Evolutionary conservation across 2,888 invertebrate genomes (phyloP).

Genomic region (Zygogramma bicolorata): DNA sequence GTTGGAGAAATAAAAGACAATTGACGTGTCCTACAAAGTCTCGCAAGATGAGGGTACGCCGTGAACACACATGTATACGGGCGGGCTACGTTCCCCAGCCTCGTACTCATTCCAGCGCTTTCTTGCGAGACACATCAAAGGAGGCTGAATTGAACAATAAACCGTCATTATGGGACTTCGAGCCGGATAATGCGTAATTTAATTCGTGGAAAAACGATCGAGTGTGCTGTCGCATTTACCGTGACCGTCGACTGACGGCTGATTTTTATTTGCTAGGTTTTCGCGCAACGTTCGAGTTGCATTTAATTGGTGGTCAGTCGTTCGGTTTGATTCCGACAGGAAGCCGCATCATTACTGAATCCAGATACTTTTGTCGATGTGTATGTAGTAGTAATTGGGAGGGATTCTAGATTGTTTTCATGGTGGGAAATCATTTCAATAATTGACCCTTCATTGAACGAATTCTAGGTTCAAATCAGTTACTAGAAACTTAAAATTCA

Average conservation of each 20-base stretch:
- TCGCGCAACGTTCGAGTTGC: neutral
- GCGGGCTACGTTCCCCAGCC: neutral
- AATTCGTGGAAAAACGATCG: neutral
- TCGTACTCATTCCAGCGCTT: neutral
- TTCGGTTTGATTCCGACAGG: neutral
- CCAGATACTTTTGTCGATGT: neutral
- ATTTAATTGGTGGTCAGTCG: neutral
- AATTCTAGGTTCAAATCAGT: too few species aligned
- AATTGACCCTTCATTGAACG: too few species aligned
- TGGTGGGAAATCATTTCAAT: too few species aligned
- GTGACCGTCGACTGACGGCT: neutral
- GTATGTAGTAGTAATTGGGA: too few species aligned
- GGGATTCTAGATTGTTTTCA: too few species aligned
- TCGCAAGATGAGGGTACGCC: constrained; percentile 12
- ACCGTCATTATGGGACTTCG: constrained; percentile 1
- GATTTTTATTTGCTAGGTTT: neutral
- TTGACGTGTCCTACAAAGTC: neutral
- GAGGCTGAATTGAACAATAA: constrained; percentile 4
- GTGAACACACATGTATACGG: constrained; percentile 6
- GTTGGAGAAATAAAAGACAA: constrained; percentile 15
- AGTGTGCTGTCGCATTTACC: neutral
- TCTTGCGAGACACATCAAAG: neutral
- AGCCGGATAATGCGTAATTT: constrained; percentile 3
- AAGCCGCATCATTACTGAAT: neutral
- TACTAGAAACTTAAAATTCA: too few species aligned